Base-by-base conservation (phyloP, 2,797 vertebrate genomes). In the Poeciliopsis gracilis region DNA sequence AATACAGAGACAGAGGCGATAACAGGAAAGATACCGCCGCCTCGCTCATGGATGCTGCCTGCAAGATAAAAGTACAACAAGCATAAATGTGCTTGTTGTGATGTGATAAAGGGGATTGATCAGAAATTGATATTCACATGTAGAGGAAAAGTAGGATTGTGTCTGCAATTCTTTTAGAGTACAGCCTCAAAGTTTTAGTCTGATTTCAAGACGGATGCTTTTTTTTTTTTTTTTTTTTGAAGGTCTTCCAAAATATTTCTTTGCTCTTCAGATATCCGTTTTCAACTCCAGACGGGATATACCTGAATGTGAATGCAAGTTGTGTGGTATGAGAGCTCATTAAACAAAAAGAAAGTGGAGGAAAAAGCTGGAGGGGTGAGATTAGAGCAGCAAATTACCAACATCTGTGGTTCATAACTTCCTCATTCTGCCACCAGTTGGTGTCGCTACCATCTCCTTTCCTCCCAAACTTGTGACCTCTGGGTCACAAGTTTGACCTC, bases 1-100 rank as follows among this genome's bases (percentile, higher is more conserved):
- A 91, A 89, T 89, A 94, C 71, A 94, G 79, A 49, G 89, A 88
- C 79, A 95, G 82, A 43, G 93, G 93, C 7, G 86, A 92, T 83
- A 93, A 13, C 80, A 94, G 86, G 72, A 94, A 7, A 33, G 88
- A 88, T 67, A 80, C 85, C 0, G 55, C 77, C 0, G 86, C 73
- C 76, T 85, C 51, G 4, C 89, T 86, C 72, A 59, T 6, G 20
- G 87, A 85, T 5, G 11, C 76, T 23, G 67, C 79, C 94, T 95
- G 18, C 72, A 82, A 84, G 72, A 76, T 67, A 63, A 10, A 70
- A 46, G 84, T 1, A 0, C 8, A 69, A 76, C 15, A 9, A 49
- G 25, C 43, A 73, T n/a, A n/a, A n/a, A n/a, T n/a, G n/a, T n/a
- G n/a, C n/a, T n/a, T n/a, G n/a, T n/a, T n/a, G n/a, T n/a, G 25